phyloP scores from a whole-genome alignment of 1,140 invertebrate genomes.

The Drosophila quadrilineata region DNA sequence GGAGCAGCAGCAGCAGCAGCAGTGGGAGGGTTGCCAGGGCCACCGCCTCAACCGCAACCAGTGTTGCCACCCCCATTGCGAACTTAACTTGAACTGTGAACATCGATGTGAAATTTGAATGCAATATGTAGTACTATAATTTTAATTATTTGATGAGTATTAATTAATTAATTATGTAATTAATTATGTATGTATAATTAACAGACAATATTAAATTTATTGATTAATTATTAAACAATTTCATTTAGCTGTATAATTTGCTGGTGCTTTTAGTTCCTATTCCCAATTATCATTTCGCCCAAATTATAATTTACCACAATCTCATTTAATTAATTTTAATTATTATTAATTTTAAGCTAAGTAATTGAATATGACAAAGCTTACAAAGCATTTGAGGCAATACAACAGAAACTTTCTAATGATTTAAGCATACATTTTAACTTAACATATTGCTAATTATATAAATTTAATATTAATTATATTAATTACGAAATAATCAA shows the following conservation, averaged over 20 bases:
- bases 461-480: slow-evolving; percentile 39
- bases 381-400: slow-evolving; percentile 79
- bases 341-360: slow-evolving; percentile 53
- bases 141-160: slow-evolving; percentile 13
- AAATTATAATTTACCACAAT: slow-evolving; percentile 34
- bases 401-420: slow-evolving; percentile 38
- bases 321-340: slow-evolving; percentile 9
- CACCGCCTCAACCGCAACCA: slow-evolving; percentile 17
- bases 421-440: slow-evolving; percentile 19
- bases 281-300: slow-evolving; percentile 42
- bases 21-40: background rate
- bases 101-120: slow-evolving; percentile 52
- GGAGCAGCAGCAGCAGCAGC: background rate
- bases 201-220: slow-evolving; percentile 39
- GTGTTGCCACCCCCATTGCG: slow-evolving; percentile 40
- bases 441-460: slow-evolving; percentile 20
- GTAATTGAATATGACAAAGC: slow-evolving; percentile 72
- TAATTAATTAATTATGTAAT: slow-evolving; percentile 17
- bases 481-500: slow-evolving; percentile 37
- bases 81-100: slow-evolving; percentile 48
- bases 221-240: slow-evolving; percentile 4
- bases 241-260: slow-evolving; percentile 42
- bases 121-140: slow-evolving; percentile 62
- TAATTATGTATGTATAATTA: background rate
- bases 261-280: slow-evolving; percentile 79